Percentiles rank a stretch among this genome's conserved stretches.
These are phyloP conservation scores for Cyanistes caeruleus DNA, from an alignment of 2,113 vertebrate species.

Conservation along the genomic window DNA sequence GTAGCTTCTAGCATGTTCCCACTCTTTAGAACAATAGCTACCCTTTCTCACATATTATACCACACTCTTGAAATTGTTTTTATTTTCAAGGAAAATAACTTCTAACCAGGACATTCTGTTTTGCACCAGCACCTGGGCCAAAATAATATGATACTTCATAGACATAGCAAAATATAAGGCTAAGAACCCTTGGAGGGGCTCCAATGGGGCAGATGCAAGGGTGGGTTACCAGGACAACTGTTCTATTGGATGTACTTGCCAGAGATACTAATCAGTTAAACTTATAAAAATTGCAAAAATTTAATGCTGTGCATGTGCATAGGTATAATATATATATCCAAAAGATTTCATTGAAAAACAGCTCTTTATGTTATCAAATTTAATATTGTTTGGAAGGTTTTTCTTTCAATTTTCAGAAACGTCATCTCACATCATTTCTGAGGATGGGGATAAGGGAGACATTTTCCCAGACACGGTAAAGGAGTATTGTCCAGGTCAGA, in stretches of 20 bases:
- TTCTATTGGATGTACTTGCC: not conserved
- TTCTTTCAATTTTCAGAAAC: not conserved
- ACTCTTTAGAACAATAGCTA: not conserved
- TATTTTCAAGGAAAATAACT: not conserved
- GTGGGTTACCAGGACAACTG: not conserved
- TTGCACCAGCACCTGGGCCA: rapidly evolving
- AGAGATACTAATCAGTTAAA: not conserved
- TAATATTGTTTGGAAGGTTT: not conserved
- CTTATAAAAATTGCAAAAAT: not conserved
- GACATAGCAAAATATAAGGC: not conserved
- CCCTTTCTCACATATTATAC: not conserved
- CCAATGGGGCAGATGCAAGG: not conserved
- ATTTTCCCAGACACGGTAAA: not conserved
- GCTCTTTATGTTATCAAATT: not conserved
- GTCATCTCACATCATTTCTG: not conserved
- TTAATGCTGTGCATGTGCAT: rapidly evolving
- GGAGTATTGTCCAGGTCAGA: not conserved
- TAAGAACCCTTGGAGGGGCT: not conserved
- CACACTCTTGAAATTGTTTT: not conserved
- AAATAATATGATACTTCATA: not conserved
- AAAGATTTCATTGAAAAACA: not conserved
- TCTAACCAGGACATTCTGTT: not conserved
- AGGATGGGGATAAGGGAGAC: not conserved
- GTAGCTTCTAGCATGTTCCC: not conserved
- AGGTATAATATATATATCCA: not conserved